Percentiles rank a stretch among this genome's conserved stretches.
phyloP scores from a whole-genome alignment of 2,888 invertebrate species.

The Bombylius major region DNA sequence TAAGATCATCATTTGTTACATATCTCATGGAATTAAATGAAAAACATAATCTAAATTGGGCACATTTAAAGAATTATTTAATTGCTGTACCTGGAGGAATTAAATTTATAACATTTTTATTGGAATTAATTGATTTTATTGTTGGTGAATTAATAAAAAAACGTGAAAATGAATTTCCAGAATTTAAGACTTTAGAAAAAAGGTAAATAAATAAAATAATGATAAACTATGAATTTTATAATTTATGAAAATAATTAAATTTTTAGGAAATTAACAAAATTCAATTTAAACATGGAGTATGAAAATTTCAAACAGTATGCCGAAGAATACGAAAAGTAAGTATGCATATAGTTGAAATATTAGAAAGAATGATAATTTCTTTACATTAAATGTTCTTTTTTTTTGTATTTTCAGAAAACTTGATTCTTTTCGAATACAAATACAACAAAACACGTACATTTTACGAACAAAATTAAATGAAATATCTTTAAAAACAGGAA shows the following conservation, averaged over 20 bases:
- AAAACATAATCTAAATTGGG: constrained; percentile 30
- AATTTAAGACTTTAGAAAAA: background rate
- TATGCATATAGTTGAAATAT: background rate
- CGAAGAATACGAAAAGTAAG: background rate
- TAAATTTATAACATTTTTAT: constrained; percentile 31
- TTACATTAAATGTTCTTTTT: too few species aligned
- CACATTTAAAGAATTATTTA: constrained; percentile 29
- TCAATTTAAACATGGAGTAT: background rate
- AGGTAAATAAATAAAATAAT: background rate
- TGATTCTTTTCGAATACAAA: background rate
- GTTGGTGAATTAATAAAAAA: constrained; percentile 27
- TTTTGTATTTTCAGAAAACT: too few species aligned
- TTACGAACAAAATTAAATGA: background rate
- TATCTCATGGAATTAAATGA: constrained; percentile 31
- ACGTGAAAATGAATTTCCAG: constrained; percentile 21
- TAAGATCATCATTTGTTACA: constrained; percentile 28
- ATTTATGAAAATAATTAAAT: too few species aligned
- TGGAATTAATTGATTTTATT: constrained; percentile 28
- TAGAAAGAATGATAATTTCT: too few species aligned
- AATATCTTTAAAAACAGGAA: background rate
- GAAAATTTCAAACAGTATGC: background rate
- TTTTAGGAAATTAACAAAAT: background rate
- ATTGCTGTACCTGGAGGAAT: constrained; percentile 35
- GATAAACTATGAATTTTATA: too few species aligned
- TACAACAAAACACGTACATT: background rate